Conservation (phyloP, 1,140 invertebrate genomes). For the Musca domestica region DNA sequence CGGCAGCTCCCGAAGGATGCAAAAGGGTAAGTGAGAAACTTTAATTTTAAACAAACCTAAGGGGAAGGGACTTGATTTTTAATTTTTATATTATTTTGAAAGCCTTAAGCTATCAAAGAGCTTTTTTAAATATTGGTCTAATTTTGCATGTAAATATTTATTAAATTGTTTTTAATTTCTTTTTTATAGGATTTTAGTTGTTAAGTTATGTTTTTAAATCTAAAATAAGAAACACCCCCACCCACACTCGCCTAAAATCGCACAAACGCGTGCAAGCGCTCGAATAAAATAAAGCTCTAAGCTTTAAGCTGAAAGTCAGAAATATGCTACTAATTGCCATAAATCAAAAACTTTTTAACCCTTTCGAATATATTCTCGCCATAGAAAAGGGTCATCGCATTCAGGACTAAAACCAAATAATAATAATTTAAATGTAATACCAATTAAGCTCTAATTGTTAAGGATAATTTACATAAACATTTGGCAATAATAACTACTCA, state of each 20-base stretch:
- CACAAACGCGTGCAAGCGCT: too few species aligned
- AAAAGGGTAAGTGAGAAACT: constrained; percentile 49
- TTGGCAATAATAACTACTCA: constrained; percentile 2
- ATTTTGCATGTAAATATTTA: constrained; percentile 31
- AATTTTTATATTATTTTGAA: not conserved
- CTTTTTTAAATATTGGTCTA: not conserved
- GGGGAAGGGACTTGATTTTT: not conserved
- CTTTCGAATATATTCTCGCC: not conserved
- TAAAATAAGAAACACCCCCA: not conserved
- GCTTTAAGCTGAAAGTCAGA: constrained; percentile 17
- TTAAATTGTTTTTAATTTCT: constrained; percentile 39
- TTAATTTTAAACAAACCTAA: not conserved
- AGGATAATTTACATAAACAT: not conserved
- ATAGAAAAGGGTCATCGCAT: too few species aligned
- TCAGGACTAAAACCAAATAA: not conserved
- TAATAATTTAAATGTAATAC: constrained; percentile 4
- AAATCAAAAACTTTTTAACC: not conserved
- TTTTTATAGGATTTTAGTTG: constrained; percentile 54
- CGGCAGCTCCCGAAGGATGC: constrained; percentile 52
- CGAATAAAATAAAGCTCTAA: constrained; percentile 18
- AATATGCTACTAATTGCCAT: not conserved
- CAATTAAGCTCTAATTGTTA: not conserved
- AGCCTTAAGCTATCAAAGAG: not conserved
- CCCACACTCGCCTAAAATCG: not conserved
- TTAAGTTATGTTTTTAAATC: constrained; percentile 21